These are phyloP conservation scores for Catharus ustulatus DNA, from an alignment of 2,797 vertebrate species.

Conservation along the genomic window DNA sequence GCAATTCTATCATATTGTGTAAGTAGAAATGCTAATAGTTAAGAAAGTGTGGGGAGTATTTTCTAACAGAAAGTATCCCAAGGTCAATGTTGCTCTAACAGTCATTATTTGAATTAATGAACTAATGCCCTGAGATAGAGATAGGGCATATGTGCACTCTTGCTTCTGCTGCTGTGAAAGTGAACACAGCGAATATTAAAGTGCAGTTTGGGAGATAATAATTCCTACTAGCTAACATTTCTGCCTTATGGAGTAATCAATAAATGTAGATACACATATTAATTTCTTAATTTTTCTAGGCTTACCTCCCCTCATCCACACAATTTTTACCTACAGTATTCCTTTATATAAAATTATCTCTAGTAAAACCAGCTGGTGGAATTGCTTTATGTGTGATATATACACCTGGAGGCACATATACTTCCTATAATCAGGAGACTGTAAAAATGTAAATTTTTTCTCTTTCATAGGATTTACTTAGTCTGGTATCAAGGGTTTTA, in stretches of 20 bases:
- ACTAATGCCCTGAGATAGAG: neutral
- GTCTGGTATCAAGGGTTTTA: neutral
- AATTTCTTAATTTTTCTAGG: neutral
- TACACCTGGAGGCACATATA: neutral
- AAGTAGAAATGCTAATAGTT: neutral
- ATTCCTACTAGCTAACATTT: neutral
- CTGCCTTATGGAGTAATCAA: neutral
- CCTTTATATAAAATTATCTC: neutral
- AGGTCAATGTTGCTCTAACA: slow-evolving; percentile 8
- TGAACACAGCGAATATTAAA: slow-evolving; percentile 7
- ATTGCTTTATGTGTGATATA: neutral
- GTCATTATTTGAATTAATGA: slow-evolving; percentile 17
- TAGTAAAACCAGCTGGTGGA: neutral
- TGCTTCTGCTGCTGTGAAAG: neutral
- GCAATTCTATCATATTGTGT: neutral
- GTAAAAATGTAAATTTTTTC: neutral
- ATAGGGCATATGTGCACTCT: neutral
- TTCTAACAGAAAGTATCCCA: neutral
- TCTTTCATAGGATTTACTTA: neutral
- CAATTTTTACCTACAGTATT: neutral
- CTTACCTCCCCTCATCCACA: neutral
- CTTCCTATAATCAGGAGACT: neutral
- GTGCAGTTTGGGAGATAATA: neutral
- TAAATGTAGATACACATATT: neutral
- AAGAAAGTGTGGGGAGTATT: neutral